Base-by-base conservation (phyloP, 2,113 vertebrate species). In the Pedetes capensis region DNA sequence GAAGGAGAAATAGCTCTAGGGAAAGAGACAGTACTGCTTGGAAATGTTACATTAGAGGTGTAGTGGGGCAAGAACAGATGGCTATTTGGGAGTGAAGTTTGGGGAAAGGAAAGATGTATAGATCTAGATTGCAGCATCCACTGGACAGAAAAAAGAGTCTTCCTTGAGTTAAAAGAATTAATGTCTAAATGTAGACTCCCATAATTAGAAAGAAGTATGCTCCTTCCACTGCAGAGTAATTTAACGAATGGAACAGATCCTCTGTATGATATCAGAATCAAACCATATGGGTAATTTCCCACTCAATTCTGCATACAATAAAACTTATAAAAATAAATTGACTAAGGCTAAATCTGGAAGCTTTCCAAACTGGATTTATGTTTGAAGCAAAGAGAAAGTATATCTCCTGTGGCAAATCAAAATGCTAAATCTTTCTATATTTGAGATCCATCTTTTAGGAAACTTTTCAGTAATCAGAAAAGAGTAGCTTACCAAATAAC, bases 271-370 rank as follows among this genome's bases (percentile, higher is more conserved):
- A 88, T 57, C 14, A 64, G 92, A 79, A 79, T 80, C 71, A 64
- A 96, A 95, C 89, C 91, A 94, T 79, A 92, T 89, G 75, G 87
- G 75, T 57, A 78, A 81, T 44, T 83, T 57, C 51, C 63, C 76
- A 87, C 81, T 94, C 92, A 80, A 68, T 57, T 14, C 80, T 94
- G 44, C 16, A 71, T 74, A 66, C 63, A 89, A 92, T 87, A 86
- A 89, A 59, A 20, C 49, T 86, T 66, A 59, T 92, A 53, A 90
- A 64, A 92, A 89, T 63, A 79, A 92, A 90, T 22, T 2, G 16
- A 79, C 69, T 87, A 79, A 51, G n/a, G 59, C 55, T 92, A 94
- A 90, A 75, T 42, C 71, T 87, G 51, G 89, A 57, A 57, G 10
- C 20, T 44, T 90, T 93, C 76, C 81, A 87, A 88, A 53, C 13